Evolutionary conservation across 2,888 invertebrate species (phyloP).

Genomic region (Conops quadrifasciatus): DNA sequence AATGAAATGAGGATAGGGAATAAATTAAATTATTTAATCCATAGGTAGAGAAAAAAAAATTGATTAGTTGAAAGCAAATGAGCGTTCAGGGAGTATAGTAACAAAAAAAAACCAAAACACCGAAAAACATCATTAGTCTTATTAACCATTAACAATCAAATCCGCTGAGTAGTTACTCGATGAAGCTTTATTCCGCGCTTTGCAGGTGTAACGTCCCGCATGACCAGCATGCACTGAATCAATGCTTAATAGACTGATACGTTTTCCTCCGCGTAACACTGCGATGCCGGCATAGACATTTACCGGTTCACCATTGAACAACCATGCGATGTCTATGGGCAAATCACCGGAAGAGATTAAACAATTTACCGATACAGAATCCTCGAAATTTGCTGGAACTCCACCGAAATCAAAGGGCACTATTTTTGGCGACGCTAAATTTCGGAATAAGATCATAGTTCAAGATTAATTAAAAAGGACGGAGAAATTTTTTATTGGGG

Average conservation of each 20-base stretch:
- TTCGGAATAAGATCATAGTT: background rate
- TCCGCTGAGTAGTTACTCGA: conserved; percentile 65
- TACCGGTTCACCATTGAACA: conserved; percentile 60
- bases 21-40: background rate
- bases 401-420: conserved; percentile 81
- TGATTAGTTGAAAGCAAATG: too few species aligned
- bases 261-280: conserved; percentile 65
- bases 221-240: conserved; percentile 73
- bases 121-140: conserved; percentile 8
- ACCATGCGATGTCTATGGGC: conserved; percentile 76
- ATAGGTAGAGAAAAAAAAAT: too few species aligned
- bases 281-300: conserved; percentile 57
- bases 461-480: background rate
- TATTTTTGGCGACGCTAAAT: conserved; percentile 78
- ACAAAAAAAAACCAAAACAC: conserved; percentile 25
- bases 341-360: conserved; percentile 75
- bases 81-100: conserved; percentile 10
- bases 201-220: conserved; percentile 73
- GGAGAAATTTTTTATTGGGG: conserved; percentile 31
- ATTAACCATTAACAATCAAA: conserved; percentile 61
- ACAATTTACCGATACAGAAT: conserved; percentile 76
- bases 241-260: conserved; percentile 72
- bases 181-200: conserved; percentile 71
- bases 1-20: conserved; percentile 5
- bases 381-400: conserved; percentile 75